Percentiles rank a stretch among this genome's conserved stretches.
Conservation (phyloP, 2,113 vertebrate species). For the Coryphaenoides rupestris region DNA sequence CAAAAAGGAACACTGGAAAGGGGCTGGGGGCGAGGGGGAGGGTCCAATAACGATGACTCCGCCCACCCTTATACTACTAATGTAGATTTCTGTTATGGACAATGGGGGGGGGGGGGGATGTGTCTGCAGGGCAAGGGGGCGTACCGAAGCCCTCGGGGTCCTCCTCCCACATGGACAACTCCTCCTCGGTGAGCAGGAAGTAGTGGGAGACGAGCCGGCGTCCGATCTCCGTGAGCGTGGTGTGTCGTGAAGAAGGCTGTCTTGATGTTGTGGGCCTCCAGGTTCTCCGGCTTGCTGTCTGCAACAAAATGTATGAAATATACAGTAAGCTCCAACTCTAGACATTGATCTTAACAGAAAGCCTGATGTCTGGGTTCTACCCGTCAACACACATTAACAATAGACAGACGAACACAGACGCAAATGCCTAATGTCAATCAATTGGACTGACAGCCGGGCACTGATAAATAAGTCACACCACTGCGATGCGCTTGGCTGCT, state of each 20-base stretch:
- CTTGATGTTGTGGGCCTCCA: constrained; percentile 96
- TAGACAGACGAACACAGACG: background rate
- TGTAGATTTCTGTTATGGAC: too few species aligned
- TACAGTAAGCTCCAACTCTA: too few species aligned
- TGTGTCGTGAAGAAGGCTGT: constrained; percentile 90
- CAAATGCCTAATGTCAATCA: constrained; percentile 12
- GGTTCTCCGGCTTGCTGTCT: constrained; percentile 93
- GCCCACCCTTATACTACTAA: too few species aligned
- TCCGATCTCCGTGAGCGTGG: constrained; percentile 91
- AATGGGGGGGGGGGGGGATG: background rate
- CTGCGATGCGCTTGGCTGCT: background rate
- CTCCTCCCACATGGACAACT: constrained; percentile 96
- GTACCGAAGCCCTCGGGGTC: constrained; percentile 97
- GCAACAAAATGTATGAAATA: constrained; percentile 3
- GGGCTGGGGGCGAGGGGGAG: too few species aligned
- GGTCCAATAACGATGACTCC: too few species aligned
- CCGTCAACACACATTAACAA: too few species aligned
- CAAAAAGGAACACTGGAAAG: too few species aligned
- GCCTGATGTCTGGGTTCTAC: too few species aligned
- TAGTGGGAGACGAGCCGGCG: constrained; percentile 92
- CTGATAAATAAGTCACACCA: constrained; percentile 11
- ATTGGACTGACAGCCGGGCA: constrained; percentile 16
- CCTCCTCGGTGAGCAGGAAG: constrained; percentile 91
- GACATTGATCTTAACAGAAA: too few species aligned
- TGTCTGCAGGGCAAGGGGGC: constrained; percentile 38